These are phyloP conservation scores for Chamaedrilus cognettii DNA, from an alignment of 2,888 invertebrate genomes.

Conservation along the genomic window DNA sequence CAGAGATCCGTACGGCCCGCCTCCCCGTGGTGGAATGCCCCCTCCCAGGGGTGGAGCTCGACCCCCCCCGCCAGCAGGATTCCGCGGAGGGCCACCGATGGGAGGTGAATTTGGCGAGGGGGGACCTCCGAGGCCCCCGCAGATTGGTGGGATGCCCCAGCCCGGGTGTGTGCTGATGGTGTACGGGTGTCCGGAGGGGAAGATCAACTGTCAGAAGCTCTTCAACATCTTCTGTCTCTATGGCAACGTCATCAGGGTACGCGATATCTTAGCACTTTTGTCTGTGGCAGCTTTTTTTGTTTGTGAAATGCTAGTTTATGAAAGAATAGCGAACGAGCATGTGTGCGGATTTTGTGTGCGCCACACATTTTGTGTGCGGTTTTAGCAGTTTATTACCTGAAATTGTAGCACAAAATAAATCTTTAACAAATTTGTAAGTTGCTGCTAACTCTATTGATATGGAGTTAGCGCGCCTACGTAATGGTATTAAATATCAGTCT, in stretches of 20 bases:
- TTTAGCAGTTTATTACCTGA: no score
- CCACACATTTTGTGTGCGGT: no score
- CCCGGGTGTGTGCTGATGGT: slow-evolving; percentile 91
- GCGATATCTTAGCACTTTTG: no score
- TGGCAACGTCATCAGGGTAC: slow-evolving; percentile 96
- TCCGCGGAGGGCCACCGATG: slow-evolving; percentile 5
- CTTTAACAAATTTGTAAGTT: no score
- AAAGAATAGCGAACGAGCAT: no score
- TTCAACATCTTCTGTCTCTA: slow-evolving; percentile 99
- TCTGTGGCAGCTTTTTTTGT: no score
- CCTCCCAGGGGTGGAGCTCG: slow-evolving; percentile 5
- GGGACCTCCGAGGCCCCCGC: not conserved
- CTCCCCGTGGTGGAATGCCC: not conserved
- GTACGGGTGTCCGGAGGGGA: slow-evolving; percentile 90
- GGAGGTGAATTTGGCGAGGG: slow-evolving; percentile 11
- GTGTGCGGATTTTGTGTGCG: no score
- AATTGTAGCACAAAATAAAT: no score
- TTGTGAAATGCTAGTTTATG: no score
- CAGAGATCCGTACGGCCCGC: slow-evolving; percentile 13
- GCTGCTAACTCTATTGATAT: no score
- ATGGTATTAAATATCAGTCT: no score
- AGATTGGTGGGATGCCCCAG: slow-evolving; percentile 21
- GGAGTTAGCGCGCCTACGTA: no score
- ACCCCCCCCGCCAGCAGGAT: not conserved
- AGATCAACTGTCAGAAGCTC: slow-evolving; percentile 92